Evolutionary conservation across 2,888 invertebrate species (phyloP).

Genomic region (Chloromyia formosa): DNA sequence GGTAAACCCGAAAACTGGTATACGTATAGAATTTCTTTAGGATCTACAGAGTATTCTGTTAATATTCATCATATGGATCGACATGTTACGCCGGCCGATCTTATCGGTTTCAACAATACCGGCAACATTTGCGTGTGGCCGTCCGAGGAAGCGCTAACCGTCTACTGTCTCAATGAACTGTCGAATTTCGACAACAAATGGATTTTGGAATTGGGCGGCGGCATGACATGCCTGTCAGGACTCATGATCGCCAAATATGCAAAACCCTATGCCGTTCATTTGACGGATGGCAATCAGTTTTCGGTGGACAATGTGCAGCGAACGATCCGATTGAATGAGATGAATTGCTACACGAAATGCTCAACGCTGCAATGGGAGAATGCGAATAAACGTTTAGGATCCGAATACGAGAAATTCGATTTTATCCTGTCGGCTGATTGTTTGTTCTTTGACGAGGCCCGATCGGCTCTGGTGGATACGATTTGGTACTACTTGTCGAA

Average conservation of each 20-base stretch:
- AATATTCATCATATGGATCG: slow-evolving; percentile 70
- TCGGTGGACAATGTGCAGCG: slow-evolving; percentile 77
- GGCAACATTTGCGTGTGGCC: slow-evolving; percentile 85
- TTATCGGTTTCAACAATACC: slow-evolving; percentile 84
- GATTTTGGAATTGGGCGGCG: slow-evolving; percentile 83
- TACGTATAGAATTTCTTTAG: slow-evolving; percentile 68
- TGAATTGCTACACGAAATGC: slow-evolving; percentile 67
- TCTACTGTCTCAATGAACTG: slow-evolving; percentile 73
- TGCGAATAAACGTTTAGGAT: slow-evolving; percentile 54
- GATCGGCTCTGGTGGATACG: slow-evolving; percentile 73
- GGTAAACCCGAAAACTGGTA: slow-evolving; percentile 69
- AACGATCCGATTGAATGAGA: slow-evolving; percentile 73
- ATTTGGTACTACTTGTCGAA: slow-evolving; percentile 71
- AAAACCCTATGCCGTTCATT: slow-evolving; percentile 70
- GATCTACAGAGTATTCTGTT: slow-evolving; percentile 65
- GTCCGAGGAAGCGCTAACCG: slow-evolving; percentile 78
- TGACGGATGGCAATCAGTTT: slow-evolving; percentile 82
- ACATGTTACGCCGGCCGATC: slow-evolving; percentile 73
- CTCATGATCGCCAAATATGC: slow-evolving; percentile 76
- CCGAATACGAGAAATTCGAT: slow-evolving; percentile 69
- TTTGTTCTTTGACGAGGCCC: slow-evolving; percentile 79
- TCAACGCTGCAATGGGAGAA: slow-evolving; percentile 69
- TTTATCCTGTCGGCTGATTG: slow-evolving; percentile 82
- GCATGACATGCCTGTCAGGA: slow-evolving; percentile 85
- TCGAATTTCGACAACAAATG: slow-evolving; percentile 72